Base-by-base conservation (phyloP, 2,888 invertebrate genomes). In the Celastrina argiolus region DNA sequence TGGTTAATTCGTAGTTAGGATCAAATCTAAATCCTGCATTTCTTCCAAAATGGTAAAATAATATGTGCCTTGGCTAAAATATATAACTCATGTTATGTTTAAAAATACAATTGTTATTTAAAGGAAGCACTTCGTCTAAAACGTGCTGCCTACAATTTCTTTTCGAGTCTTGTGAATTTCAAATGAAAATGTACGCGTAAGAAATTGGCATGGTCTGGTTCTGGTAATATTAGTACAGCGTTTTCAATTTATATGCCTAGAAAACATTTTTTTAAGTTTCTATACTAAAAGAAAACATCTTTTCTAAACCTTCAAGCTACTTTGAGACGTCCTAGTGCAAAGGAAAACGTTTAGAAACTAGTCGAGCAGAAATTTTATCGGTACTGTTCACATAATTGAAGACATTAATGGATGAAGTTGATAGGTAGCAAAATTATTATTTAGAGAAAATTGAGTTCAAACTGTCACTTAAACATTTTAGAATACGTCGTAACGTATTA, bases 1-100 rank as follows among this genome's bases (percentile, higher is more conserved):
- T 90, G 88, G 81, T 88, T 89, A 87, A 88, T 88, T 87, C 85
- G 84, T 91, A 91, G 90, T 82, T 91, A 91, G 90, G 89, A 89
- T 91, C 84, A 85, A 91, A 91, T 91, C 90, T 90, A 87, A 84
- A 84, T 83, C 84, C 85, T 84, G 81, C 81, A 85, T 84, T 83
- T 87, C 88, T 91, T 89, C 88, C 81, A 87, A 86, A 83, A 80
- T 79, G 79, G 79, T 85, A 80, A 83, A 83, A 81, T 81, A 77
- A 87, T 84, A 88, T 88, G 90, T 91, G 90, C 90, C 90, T 91
- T 91, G 89, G 88, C 88, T 89, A 82, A 82, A 83, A 82, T 79
- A 76, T 88, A 81, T 84, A 82, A 81, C 82, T 82, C 79, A 84
- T 72, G 82, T 87, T 87, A 81, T 78, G 81, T 87, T 85, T 80